Percentiles rank a stretch among this genome's conserved stretches.
These are phyloP conservation scores for Neoaliturus tenellus DNA, from an alignment of 2,888 invertebrate species.

Conservation along the genomic window DNA sequence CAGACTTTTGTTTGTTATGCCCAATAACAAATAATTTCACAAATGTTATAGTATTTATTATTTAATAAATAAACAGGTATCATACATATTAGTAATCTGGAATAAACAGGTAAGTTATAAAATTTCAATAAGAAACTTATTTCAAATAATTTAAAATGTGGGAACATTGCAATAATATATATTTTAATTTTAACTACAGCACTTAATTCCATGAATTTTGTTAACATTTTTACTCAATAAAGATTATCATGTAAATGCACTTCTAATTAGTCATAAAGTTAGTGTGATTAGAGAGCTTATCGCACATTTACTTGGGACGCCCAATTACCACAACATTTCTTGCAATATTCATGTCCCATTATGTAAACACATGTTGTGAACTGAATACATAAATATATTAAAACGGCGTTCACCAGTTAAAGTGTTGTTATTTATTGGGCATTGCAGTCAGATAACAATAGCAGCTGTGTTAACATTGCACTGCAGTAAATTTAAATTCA, in stretches of 20 bases:
- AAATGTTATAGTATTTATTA: no score
- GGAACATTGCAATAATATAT: no score
- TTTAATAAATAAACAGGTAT: no score
- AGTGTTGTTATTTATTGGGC: conserved; percentile 10
- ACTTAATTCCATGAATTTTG: background rate
- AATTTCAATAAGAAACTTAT: no score
- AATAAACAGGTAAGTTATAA: no score
- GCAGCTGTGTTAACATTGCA: conserved; percentile 3
- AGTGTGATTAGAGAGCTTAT: background rate
- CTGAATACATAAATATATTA: conserved; percentile 39
- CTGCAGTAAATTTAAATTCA: background rate
- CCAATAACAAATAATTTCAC: no score
- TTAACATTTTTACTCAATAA: background rate
- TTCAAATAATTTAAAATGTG: no score
- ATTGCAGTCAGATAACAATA: conserved; percentile 2
- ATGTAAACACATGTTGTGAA: conserved; percentile 32
- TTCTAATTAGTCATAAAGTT: conserved; percentile 27
- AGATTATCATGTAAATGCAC: conserved; percentile 19
- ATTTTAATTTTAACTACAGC: no score
- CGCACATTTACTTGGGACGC: background rate
- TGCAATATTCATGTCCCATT: conserved; percentile 34
- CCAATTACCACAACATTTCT: conserved; percentile 27
- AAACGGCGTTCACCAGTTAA: conserved; percentile 11
- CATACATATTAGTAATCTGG: no score
- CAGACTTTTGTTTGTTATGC: no score